These are phyloP conservation scores for Calephelis nemesis DNA, from an alignment of 1,140 invertebrate genomes.

Conservation along the genomic window DNA sequence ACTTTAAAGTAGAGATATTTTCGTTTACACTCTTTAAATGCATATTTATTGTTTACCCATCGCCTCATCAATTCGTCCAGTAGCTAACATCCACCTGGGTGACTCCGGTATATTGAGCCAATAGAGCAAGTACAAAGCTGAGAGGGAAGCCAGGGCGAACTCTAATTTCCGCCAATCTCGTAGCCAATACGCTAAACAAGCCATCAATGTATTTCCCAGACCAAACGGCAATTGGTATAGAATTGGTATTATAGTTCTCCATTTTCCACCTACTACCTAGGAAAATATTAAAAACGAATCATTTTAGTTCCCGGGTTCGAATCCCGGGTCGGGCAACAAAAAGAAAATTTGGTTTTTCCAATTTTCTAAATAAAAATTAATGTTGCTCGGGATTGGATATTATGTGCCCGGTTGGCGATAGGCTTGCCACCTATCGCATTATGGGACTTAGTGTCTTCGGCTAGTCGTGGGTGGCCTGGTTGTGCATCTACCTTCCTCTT, in stretches of 20 bases:
- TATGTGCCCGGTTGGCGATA: no score
- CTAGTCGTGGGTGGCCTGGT: no score
- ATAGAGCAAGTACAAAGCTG: constrained; percentile 83
- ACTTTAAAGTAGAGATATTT: no score
- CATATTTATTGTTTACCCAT: constrained; percentile 37
- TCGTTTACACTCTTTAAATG: no score
- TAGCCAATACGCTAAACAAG: constrained; percentile 82
- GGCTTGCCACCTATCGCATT: no score
- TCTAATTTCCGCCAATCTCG: constrained; percentile 87
- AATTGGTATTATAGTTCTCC: constrained; percentile 83
- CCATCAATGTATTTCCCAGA: constrained; percentile 81
- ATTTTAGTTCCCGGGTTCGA: no score
- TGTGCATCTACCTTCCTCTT: no score
- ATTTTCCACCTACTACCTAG: constrained; percentile 80
- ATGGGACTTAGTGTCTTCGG: no score
- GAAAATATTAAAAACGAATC: not conserved
- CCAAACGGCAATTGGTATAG: constrained; percentile 85
- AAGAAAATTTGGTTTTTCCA: no score
- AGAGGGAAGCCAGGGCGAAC: constrained; percentile 84
- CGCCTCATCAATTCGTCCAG: constrained; percentile 83
- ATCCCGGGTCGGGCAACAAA: no score
- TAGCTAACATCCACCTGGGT: constrained; percentile 88
- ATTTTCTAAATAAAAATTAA: no score
- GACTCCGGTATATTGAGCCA: constrained; percentile 88
- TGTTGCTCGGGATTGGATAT: no score